phyloP scores from a whole-genome alignment of 1,140 invertebrate species.

The Hycleus phaleratus region DNA sequence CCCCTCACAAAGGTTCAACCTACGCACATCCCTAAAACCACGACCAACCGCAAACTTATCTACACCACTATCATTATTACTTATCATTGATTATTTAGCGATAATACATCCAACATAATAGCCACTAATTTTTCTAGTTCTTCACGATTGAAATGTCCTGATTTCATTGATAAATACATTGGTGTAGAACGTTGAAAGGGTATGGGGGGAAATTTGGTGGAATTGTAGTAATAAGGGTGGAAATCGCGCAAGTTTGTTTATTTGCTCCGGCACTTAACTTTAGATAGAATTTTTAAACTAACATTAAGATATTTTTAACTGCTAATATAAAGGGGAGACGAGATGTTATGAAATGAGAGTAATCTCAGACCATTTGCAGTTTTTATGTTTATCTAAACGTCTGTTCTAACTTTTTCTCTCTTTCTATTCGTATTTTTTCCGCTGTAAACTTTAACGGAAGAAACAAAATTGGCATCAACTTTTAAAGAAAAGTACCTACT shows the following conservation, averaged over 20 bases:
- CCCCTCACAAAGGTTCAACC: no score
- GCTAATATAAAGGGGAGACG: conserved; percentile 32
- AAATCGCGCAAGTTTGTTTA: conserved; percentile 15
- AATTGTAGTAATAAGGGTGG: no score
- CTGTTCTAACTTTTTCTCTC: neutral
- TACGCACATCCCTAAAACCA: no score
- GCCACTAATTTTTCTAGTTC: no score
- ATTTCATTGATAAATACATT: no score
- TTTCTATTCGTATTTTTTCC: neutral
- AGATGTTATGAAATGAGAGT: conserved; percentile 32
- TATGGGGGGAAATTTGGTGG: no score
- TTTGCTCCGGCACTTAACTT: conserved; percentile 38
- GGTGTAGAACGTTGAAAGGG: no score
- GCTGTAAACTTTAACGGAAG: neutral
- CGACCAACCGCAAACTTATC: no score
- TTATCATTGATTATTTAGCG: no score
- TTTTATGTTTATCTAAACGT: conserved; percentile 16
- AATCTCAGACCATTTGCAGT: conserved; percentile 24
- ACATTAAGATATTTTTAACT: conserved; percentile 41
- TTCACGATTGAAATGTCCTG: no score
- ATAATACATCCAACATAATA: no score
- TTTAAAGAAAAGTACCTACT: neutral
- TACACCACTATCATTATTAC: no score
- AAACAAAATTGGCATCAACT: neutral
- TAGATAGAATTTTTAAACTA: conserved; percentile 39